Percentiles rank a stretch among this genome's conserved stretches.
Conservation (phyloP, 2,797 vertebrate genomes). For the Sebastes alutus region DNA sequence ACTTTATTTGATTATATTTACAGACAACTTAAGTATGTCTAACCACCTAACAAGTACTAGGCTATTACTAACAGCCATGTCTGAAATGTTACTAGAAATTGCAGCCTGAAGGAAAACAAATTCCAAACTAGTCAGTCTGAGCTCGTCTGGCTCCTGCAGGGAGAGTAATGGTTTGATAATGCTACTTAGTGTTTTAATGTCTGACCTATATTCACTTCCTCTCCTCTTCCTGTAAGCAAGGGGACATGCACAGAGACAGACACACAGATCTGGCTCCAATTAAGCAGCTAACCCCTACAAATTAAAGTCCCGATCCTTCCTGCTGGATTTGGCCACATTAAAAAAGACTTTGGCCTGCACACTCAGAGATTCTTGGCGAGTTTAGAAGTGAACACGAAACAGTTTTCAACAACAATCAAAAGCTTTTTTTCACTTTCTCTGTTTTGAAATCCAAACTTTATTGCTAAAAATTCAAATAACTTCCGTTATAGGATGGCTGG, state of each 20-base stretch:
- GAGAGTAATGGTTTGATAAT: slow-evolving; percentile 41
- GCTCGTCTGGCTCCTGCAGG: slow-evolving; percentile 1
- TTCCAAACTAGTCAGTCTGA: not conserved
- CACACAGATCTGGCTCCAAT: slow-evolving; percentile 37
- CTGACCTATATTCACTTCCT: slow-evolving; percentile 74
- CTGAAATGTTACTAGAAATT: not conserved
- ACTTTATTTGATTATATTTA: not conserved
- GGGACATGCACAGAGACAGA: not conserved
- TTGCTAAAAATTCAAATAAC: not conserved
- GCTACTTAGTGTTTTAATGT: slow-evolving; percentile 38
- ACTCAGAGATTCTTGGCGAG: not conserved
- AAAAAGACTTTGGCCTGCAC: not conserved
- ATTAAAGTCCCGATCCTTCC: not conserved
- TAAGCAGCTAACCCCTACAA: slow-evolving; percentile 21
- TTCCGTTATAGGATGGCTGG: fast-evolving
- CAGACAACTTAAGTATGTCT: not conserved
- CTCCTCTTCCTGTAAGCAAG: slow-evolving; percentile 11
- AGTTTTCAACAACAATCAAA: not conserved
- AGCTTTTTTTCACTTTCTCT: not conserved
- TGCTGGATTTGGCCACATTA: slow-evolving; percentile 15
- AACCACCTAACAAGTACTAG: not conserved
- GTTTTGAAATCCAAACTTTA: not conserved
- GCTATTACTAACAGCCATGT: too few species aligned
- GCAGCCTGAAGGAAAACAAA: not conserved
- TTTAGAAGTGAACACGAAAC: not conserved